A percentile compares a stretch with the other conserved stretches of the same genome.
These are phyloP conservation scores for Lochmaea crataegi DNA, from an alignment of 2,888 invertebrate genomes.

Conservation along the genomic window DNA sequence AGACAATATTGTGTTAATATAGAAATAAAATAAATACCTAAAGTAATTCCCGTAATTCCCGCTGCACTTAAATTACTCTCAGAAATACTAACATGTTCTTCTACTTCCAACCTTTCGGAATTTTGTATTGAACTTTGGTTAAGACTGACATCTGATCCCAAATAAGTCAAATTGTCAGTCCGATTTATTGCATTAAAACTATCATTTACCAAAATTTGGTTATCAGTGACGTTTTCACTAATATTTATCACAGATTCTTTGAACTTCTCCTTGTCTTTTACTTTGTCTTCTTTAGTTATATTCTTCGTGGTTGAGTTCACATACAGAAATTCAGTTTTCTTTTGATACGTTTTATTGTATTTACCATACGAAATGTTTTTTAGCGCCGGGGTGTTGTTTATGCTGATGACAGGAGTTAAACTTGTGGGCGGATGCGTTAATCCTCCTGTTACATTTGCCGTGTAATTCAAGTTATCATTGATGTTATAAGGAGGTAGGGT, in stretches of 20 bases:
- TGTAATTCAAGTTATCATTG: conserved; percentile 40
- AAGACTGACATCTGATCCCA: conserved; percentile 51
- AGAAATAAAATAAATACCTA: conserved; percentile 52
- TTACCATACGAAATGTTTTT: conserved; percentile 40
- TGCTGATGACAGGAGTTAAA: conserved; percentile 38
- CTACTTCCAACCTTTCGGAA: conserved; percentile 50
- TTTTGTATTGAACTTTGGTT: conserved; percentile 53
- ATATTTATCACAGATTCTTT: conserved; percentile 62
- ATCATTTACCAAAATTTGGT: conserved; percentile 50
- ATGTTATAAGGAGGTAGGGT: conserved; percentile 40
- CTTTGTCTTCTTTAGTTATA: conserved; percentile 39
- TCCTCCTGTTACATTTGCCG: conserved; percentile 45
- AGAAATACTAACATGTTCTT: conserved; percentile 41
- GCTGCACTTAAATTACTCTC: conserved; percentile 59
- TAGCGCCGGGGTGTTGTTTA: conserved; percentile 37
- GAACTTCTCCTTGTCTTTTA: conserved; percentile 43
- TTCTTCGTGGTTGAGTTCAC: conserved; percentile 43
- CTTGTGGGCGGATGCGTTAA: conserved; percentile 53
- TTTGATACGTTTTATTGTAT: conserved; percentile 48
- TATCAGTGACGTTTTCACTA: conserved; percentile 55
- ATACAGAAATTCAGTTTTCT: conserved; percentile 46
- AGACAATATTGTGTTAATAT: no score
- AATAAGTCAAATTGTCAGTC: conserved; percentile 56
- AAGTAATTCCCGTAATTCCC: conserved; percentile 76
- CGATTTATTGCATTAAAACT: conserved; percentile 53